Percentiles rank a stretch among this genome's conserved stretches.
These are phyloP conservation scores for Cinclus cinclus DNA, from an alignment of 2,113 vertebrate species.

Conservation along the genomic window DNA sequence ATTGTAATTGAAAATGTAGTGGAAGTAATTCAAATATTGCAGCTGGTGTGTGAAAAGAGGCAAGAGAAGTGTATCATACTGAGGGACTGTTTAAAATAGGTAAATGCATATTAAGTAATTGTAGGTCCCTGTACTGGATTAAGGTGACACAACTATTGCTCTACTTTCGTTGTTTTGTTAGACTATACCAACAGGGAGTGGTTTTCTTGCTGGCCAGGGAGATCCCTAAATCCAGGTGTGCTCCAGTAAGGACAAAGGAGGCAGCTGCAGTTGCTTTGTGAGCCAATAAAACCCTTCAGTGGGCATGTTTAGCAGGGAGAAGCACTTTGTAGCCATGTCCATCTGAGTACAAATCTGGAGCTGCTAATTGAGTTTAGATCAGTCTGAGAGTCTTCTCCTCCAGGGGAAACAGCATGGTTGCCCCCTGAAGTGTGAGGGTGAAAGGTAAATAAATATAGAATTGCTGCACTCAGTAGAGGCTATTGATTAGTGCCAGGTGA, in stretches of 20 bases:
- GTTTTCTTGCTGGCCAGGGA: neutral
- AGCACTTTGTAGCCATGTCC: rapidly evolving
- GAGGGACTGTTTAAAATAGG: neutral
- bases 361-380: neutral
- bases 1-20: neutral
- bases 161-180: neutral
- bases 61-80: neutral
- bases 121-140: neutral
- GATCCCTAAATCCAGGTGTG: neutral
- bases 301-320: neutral
- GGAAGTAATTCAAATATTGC: neutral
- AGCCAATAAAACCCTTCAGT: neutral
- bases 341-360: neutral
- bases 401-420: neutral
- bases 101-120: neutral
- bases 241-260: neutral
- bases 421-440: neutral
- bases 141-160: neutral
- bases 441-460: neutral
- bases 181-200: neutral
- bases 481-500: neutral
- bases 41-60: neutral
- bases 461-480: neutral
- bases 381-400: neutral
- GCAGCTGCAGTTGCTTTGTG: neutral